Conservation (phyloP, 1,140 invertebrate genomes). For the Andricus grossulariae region DNA sequence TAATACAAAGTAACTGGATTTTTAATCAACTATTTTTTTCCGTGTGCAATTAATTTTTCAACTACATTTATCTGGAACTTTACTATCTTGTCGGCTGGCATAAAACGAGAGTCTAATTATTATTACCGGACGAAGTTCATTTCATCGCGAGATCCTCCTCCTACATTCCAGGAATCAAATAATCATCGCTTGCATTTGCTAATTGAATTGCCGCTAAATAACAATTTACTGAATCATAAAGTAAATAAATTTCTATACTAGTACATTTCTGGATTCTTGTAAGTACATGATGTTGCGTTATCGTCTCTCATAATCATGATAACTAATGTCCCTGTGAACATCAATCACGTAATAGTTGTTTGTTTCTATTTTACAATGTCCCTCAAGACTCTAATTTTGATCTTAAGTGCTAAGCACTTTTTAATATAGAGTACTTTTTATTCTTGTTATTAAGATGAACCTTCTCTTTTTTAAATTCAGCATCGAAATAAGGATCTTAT, state of each 20-base stretch:
- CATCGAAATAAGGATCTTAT: no score
- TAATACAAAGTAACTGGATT: no score
- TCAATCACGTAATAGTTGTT: constrained; percentile 6
- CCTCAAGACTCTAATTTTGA: neutral
- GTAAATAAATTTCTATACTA: neutral
- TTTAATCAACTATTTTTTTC: no score
- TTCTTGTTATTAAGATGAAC: neutral
- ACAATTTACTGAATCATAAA: neutral
- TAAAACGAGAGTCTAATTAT: neutral
- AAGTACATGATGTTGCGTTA: neutral
- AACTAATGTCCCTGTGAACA: neutral
- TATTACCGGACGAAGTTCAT: neutral
- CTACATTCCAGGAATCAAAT: neutral
- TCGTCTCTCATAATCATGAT: neutral
- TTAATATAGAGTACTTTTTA: neutral
- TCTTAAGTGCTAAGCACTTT: neutral
- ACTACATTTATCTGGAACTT: neutral
- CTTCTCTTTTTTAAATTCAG: neutral
- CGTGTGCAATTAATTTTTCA: no score
- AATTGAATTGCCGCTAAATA: neutral
- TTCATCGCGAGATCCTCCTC: neutral
- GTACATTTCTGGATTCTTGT: neutral
- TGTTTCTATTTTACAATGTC: neutral
- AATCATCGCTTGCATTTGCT: neutral
- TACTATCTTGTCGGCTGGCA: neutral